Evolutionary conservation across 1,140 invertebrate species (phyloP).

Genomic region (Samia ricini): DNA sequence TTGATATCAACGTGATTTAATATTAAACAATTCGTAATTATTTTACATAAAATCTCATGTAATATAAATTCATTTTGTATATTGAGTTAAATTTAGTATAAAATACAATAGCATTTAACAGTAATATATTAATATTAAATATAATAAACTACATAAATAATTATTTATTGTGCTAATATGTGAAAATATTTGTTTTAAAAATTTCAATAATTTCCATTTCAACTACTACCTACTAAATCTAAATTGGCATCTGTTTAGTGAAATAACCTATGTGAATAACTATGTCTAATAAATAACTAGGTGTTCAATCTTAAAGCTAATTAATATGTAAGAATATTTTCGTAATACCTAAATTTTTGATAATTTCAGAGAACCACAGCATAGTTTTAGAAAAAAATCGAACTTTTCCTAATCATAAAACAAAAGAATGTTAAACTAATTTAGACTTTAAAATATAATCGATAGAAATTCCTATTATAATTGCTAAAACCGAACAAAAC

Average conservation of each 20-base stretch:
- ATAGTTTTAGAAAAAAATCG: not conserved
- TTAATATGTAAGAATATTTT: not conserved
- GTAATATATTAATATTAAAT: not conserved
- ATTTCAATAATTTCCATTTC: constrained; percentile 6
- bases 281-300: constrained; percentile 5
- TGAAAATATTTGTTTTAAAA: constrained; percentile 2
- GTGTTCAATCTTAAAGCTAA: not conserved
- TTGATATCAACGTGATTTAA: not conserved
- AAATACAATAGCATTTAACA: not conserved
- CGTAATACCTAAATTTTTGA: not conserved
- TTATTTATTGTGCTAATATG: not conserved
- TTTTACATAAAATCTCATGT: not conserved
- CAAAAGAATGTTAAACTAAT: no score
- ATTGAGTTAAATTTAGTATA: no score
- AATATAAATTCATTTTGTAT: not conserved
- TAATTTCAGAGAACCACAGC: not conserved
- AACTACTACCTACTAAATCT: constrained; percentile 26
- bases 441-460: no score
- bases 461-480: no score
- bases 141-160: not conserved
- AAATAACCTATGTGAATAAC: constrained; percentile 28
- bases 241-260: constrained; percentile 53
- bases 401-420: no score
- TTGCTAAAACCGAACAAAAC: no score
- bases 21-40: not conserved